Evolutionary conservation across 2,797 vertebrate genomes (phyloP).

Genomic region (Allochrocebus solatus): DNA sequence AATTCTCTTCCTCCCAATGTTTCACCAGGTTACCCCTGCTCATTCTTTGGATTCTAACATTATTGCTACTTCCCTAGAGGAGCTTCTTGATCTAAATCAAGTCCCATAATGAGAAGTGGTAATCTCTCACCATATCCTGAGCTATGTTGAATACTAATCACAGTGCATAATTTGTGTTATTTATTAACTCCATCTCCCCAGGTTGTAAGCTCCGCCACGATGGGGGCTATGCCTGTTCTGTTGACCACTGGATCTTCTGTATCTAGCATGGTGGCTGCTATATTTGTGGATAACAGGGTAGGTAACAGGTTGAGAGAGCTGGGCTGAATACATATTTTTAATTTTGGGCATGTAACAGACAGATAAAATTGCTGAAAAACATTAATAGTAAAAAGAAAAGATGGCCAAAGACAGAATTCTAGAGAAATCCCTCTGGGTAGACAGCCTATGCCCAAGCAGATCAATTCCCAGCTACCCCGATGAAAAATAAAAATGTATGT

Average conservation of each 20-base stretch:
- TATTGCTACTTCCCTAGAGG: neutral
- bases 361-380: neutral
- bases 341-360: neutral
- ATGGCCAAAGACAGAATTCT: neutral
- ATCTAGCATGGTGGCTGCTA: neutral
- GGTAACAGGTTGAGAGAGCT: neutral
- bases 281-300: neutral
- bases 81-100: neutral
- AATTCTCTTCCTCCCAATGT: neutral
- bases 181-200: neutral
- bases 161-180: neutral
- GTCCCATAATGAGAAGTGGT: neutral
- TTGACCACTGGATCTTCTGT: neutral
- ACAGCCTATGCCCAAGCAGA: neutral
- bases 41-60: neutral
- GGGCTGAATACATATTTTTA: neutral
- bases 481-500: neutral
- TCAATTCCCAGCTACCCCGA: neutral
- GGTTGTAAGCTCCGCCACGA: neutral
- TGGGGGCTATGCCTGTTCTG: neutral
- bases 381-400: conserved; percentile 3
- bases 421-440: neutral
- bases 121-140: neutral
- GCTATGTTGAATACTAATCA: neutral
- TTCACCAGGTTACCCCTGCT: neutral